phyloP scores from a whole-genome alignment of 2,888 invertebrate genomes.

The Glyphotaelius pellucidus region DNA sequence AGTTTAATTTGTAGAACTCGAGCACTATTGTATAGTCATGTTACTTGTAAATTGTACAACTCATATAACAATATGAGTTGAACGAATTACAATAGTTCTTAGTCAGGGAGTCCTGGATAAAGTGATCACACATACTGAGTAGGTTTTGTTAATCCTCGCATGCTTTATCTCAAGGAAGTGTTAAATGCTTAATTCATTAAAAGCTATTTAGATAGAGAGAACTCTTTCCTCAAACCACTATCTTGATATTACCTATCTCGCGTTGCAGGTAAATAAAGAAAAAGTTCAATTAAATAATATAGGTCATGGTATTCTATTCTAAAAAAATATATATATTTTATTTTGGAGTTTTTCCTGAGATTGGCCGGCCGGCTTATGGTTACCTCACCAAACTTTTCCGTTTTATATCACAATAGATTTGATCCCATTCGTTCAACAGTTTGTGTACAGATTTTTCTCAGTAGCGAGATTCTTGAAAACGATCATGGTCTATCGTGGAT shows the following conservation, averaged over 20 bases:
- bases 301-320: no score
- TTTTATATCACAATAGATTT: not conserved
- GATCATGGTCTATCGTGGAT: not conserved
- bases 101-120: not conserved
- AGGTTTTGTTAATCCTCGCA: not conserved
- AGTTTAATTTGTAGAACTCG: no score
- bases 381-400: not conserved
- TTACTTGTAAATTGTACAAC: not conserved
- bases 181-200: not conserved
- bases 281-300: not conserved
- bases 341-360: not conserved
- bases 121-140: not conserved
- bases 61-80: not conserved
- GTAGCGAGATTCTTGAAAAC: constrained; percentile 3
- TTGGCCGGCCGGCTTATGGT: not conserved
- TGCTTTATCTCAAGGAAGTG: not conserved
- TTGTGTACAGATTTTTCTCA: constrained; percentile 12
- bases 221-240: no score
- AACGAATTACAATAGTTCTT: not conserved
- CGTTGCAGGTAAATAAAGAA: not conserved
- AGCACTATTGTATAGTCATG: not conserved
- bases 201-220: no score
- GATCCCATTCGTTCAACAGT: constrained; percentile 14
- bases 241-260: not conserved
- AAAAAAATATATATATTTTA: not conserved